Conservation (phyloP, 2,797 vertebrate genomes). For the Neopelma chrysocephalum region DNA sequence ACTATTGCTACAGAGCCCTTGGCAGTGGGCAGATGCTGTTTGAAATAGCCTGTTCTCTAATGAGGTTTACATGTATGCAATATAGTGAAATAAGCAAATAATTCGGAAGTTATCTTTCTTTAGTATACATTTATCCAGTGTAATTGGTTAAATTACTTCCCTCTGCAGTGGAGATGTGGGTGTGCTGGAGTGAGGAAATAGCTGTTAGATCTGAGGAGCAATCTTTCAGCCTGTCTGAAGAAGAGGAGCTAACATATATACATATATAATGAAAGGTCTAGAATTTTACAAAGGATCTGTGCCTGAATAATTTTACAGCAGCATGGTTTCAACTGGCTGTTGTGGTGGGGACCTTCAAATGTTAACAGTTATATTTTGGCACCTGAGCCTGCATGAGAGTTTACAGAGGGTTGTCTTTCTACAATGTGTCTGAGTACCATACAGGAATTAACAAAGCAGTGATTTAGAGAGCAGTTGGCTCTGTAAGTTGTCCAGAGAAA, state of each 20-base stretch:
- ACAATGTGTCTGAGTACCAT: accelerated
- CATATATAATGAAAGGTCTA: neutral
- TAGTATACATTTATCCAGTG: accelerated
- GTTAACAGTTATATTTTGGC: neutral
- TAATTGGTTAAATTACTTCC: neutral
- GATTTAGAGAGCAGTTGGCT: neutral
- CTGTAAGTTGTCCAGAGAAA: neutral
- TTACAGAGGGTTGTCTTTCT: neutral
- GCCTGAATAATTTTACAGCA: neutral
- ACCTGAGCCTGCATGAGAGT: neutral
- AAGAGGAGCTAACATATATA: neutral
- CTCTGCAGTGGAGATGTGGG: neutral
- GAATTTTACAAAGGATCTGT: neutral
- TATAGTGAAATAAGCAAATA: neutral
- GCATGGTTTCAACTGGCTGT: neutral
- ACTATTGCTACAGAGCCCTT: neutral
- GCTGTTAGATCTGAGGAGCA: neutral
- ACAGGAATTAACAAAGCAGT: neutral
- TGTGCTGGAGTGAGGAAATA: neutral
- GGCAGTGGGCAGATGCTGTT: neutral
- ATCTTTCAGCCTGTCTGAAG: neutral
- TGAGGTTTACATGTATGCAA: neutral
- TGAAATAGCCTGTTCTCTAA: neutral
- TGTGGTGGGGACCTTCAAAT: neutral
- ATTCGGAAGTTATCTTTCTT: neutral